Percentiles rank a stretch among this genome's conserved stretches.
phyloP scores from a whole-genome alignment of 2,797 vertebrate genomes.

The Channallabes apus region DNA sequence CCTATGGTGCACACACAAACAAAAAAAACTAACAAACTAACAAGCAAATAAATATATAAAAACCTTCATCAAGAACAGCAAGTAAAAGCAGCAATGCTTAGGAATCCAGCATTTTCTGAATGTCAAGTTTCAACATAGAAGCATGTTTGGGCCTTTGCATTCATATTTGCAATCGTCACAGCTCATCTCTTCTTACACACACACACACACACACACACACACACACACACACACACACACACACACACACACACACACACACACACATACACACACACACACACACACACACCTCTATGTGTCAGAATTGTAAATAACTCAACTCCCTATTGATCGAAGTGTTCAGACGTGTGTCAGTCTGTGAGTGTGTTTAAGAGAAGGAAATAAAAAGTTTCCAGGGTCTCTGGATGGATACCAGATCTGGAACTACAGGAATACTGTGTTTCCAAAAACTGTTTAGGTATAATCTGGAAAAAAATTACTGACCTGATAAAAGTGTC shows the following conservation, averaged over 20 bases:
- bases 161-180: slow-evolving; percentile 72
- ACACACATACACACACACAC: slow-evolving; percentile 72
- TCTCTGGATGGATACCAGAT: not conserved
- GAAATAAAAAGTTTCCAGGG: not conserved
- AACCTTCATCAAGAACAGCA: not conserved
- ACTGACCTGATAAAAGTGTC: not conserved
- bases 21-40: not conserved
- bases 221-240: no score
- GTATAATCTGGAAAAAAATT: not conserved
- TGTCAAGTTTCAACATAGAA: slow-evolving; percentile 25
- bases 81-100: not conserved
- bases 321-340: slow-evolving; percentile 7
- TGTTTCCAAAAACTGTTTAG: not conserved
- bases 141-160: slow-evolving; percentile 68
- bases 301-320: not conserved
- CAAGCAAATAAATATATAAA: not conserved
- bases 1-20: slow-evolving; percentile 40
- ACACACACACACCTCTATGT: not conserved
- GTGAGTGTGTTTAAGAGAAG: not conserved
- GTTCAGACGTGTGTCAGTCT: not conserved
- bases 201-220: slow-evolving; percentile 53
- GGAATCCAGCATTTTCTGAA: not conserved
- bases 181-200: slow-evolving; percentile 71
- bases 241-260: slow-evolving; percentile 54
- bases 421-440: not conserved